These are phyloP conservation scores for Callinectes sapidus DNA, from an alignment of 2,888 invertebrate genomes.

Conservation along the genomic window DNA sequence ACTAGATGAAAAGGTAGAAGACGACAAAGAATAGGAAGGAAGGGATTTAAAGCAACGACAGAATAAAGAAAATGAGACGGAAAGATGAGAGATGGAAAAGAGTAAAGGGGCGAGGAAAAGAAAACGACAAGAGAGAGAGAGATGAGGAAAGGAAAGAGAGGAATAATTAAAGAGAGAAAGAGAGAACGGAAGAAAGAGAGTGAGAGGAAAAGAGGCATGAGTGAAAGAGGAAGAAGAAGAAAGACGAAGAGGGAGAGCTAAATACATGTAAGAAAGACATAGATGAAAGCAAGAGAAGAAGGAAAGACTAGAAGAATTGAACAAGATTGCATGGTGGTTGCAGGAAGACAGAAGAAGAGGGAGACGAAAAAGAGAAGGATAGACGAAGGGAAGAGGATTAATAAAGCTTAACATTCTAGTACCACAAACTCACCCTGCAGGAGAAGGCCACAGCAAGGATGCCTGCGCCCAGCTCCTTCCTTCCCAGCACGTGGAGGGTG, in stretches of 20 bases:
- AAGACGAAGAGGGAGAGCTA: no score
- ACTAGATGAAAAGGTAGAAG: neutral
- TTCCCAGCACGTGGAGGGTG: slow-evolving; percentile 92
- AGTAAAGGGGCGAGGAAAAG: neutral
- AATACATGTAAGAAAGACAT: no score
- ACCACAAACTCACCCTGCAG: slow-evolving; percentile 50
- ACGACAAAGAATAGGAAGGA: neutral
- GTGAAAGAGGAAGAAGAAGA: no score
- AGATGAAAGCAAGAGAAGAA: neutral
- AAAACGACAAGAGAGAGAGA: neutral
- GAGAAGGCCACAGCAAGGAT: slow-evolving; percentile 93
- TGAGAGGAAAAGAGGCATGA: neutral
- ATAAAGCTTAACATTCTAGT: neutral
- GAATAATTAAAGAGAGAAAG: no score
- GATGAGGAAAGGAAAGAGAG: no score
- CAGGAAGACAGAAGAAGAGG: neutral
- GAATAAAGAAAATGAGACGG: neutral
- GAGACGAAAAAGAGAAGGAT: neutral
- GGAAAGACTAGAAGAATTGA: neutral
- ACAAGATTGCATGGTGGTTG: no score
- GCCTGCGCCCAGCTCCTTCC: slow-evolving; percentile 91
- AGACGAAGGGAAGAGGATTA: neutral
- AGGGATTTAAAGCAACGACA: neutral
- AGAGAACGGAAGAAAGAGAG: neutral
- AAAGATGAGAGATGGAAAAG: neutral